Conservation (phyloP, 2,797 vertebrate species). For the Xenopus petersii region DNA sequence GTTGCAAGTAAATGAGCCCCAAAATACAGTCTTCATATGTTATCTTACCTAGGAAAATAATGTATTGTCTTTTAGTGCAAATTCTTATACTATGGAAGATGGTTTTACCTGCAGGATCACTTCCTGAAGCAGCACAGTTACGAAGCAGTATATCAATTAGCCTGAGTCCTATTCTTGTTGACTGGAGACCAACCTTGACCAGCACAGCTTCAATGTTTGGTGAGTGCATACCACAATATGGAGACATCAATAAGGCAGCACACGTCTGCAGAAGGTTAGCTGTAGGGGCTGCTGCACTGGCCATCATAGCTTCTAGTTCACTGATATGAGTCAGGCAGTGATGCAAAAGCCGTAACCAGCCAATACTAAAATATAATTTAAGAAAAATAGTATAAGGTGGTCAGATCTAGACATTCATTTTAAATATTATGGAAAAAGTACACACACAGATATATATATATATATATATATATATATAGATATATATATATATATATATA, state of each 20-base stretch:
- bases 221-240: conserved; percentile 98
- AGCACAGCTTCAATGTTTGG: conserved; percentile 97
- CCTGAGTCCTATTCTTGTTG: conserved; percentile 90
- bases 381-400: conserved; percentile 9
- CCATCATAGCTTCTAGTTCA: conserved; percentile 96
- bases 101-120: conserved; percentile 87
- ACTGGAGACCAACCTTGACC: conserved; percentile 96
- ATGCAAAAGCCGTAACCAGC: conserved; percentile 93
- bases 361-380: conserved; percentile 78
- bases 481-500: too few species aligned
- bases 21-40: too few species aligned
- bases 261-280: conserved; percentile 96
- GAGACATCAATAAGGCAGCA: conserved; percentile 94
- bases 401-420: too few species aligned
- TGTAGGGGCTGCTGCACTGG: conserved; percentile 93
- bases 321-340: conserved; percentile 97
- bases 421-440: too few species aligned
- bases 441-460: too few species aligned
- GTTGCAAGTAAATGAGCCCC: too few species aligned
- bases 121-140: conserved; percentile 94
- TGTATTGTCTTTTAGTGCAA: too few species aligned
- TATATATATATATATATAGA: too few species aligned
- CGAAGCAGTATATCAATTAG: conserved; percentile 95
- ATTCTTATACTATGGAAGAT: neutral
- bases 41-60: too few species aligned